Evolutionary conservation across 2,797 vertebrate species (phyloP).

Genomic region (Darevskia nairensis): DNA sequence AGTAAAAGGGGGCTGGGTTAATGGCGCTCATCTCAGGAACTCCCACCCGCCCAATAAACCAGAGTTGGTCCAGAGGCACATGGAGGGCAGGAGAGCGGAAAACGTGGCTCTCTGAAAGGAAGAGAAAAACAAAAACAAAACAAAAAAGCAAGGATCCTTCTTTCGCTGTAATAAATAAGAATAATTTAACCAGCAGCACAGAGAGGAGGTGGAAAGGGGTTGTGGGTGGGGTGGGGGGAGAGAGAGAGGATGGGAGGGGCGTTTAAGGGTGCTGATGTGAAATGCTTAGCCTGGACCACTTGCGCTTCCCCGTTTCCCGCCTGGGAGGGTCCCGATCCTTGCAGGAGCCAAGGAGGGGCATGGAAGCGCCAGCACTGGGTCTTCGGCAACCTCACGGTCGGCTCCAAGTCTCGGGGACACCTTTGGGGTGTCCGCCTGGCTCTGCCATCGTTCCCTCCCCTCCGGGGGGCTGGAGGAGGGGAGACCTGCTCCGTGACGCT

Average conservation of each 20-base stretch:
- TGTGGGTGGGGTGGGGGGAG: neutral
- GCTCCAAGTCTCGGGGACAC: neutral
- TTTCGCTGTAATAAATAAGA: slow-evolving; percentile 59
- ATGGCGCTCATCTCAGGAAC: neutral
- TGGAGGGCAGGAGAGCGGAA: neutral
- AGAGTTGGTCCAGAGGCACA: neutral
- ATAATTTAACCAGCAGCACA: slow-evolving; percentile 42
- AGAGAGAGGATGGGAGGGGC: neutral
- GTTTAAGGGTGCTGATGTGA: neutral
- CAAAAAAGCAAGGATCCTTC: neutral
- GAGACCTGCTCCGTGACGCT: neutral
- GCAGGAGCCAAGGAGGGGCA: neutral
- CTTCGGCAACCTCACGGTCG: neutral
- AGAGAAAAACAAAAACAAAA: no score
- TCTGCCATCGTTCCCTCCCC: neutral
- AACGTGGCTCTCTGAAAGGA: neutral
- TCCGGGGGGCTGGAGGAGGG: neutral
- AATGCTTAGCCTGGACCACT: neutral
- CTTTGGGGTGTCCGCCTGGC: neutral
- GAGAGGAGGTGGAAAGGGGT: neutral
- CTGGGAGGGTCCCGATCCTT: neutral
- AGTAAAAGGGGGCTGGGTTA: neutral
- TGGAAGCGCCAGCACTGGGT: neutral
- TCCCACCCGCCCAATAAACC: neutral
- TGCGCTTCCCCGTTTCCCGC: no score